Percentiles rank a stretch among this genome's conserved stretches.
phyloP scores from a whole-genome alignment of 2,888 invertebrate genomes.

The Pammene aurita region DNA sequence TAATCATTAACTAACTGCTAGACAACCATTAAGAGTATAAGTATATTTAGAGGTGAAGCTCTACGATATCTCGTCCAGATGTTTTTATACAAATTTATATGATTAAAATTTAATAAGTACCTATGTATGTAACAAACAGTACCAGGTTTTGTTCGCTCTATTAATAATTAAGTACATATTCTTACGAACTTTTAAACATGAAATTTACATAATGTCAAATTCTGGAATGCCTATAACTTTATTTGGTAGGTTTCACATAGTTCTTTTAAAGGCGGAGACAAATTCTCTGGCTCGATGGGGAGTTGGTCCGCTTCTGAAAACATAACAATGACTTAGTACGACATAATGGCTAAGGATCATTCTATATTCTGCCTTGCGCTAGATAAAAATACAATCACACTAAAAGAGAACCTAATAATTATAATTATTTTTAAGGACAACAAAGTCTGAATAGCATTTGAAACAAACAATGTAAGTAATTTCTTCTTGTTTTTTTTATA shows the following conservation, averaged over 20 bases:
- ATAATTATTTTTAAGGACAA: too few species aligned
- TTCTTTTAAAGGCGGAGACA: constrained; percentile 29
- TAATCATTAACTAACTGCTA: background rate
- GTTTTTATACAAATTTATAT: too few species aligned
- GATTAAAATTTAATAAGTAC: too few species aligned
- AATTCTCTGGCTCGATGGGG: constrained; percentile 3
- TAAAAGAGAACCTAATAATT: background rate
- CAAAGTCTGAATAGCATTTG: too few species aligned
- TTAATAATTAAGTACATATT: background rate
- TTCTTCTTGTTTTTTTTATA: too few species aligned
- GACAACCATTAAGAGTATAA: too few species aligned
- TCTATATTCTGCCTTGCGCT: constrained; percentile 7
- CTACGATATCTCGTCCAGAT: too few species aligned
- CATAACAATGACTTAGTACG: constrained; percentile 7
- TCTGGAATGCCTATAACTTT: constrained; percentile 5
- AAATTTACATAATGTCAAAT: background rate
- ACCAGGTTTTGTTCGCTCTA: background rate
- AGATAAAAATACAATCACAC: background rate
- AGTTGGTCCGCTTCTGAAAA: constrained; percentile 32
- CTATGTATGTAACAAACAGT: too few species aligned
- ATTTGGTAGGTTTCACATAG: constrained; percentile 35
- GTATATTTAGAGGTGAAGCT: too few species aligned
- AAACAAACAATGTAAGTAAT: too few species aligned
- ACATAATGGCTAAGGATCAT: background rate
- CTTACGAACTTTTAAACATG: background rate